Evolutionary conservation across 2,888 invertebrate genomes (phyloP), one percentile per base, ranked within the genome.

Genomic region (Micoletzkya japonica): DNA sequence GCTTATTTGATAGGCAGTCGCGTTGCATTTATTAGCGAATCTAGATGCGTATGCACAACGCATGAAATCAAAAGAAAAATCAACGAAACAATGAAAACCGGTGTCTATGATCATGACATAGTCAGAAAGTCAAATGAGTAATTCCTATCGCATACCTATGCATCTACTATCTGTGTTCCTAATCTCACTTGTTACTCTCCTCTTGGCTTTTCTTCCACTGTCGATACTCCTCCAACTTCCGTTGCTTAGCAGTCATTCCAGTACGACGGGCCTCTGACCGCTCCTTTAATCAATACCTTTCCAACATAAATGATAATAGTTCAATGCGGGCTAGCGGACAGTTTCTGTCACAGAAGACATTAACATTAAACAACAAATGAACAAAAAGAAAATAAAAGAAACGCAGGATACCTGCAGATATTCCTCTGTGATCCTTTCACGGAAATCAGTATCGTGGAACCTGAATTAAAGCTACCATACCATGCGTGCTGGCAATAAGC

Each of bases 401-500:
- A 34, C 10, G 24, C 50, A 34, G 2, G 39, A 26, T 2, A 68
- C 68, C 28, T 58, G 30, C 14, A 84, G 71, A 68, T 83, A 84
- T 24, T 78, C 81, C 30, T 83, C 79, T 1, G 84, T 84, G 30
- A 83, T 77, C 49, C 72, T 67, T 30, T 81, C 77, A 17, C 84
- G 79, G 61, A 74, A 83, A 0, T 75, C 76, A n/a, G 74, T 74
- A 71, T 85, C 83, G 60, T 80, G 77, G 72, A 84, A 84, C 73
- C 84, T 84, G 61, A 37, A 68, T 14, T 20, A n/a, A n/a, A n/a
- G n/a, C n/a, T n/a, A n/a, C n/a, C n/a, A n/a, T n/a, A n/a, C n/a
- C n/a, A n/a, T n/a, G n/a, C n/a, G n/a, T n/a, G n/a, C n/a, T n/a
- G n/a, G n/a, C n/a, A n/a, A n/a, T n/a, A n/a, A n/a, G n/a, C n/a